phyloP scores from a whole-genome alignment of 2,113 vertebrate species.

The Campylomormyrus numenius region DNA sequence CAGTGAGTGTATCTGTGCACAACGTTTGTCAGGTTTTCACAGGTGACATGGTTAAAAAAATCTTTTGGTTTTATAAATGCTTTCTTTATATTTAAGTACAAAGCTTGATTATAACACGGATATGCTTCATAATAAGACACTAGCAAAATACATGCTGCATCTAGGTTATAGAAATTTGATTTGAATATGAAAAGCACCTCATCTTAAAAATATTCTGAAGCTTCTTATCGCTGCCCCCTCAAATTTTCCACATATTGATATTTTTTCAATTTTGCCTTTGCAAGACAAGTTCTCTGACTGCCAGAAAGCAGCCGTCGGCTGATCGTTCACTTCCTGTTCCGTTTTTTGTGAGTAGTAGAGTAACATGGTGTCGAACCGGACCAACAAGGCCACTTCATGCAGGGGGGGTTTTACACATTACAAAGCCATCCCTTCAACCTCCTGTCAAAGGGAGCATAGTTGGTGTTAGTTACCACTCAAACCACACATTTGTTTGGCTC shows the following conservation, averaged over 20 bases:
- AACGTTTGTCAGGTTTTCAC: background rate
- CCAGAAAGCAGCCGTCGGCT: background rate
- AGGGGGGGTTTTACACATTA: no score
- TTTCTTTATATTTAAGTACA: background rate
- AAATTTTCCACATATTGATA: background rate
- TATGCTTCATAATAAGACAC: background rate
- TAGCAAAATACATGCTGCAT: background rate
- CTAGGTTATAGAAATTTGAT: background rate
- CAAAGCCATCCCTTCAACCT: background rate
- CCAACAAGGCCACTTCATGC: no score
- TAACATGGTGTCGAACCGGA: background rate
- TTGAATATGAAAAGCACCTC: background rate
- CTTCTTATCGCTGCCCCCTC: background rate
- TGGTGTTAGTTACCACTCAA: background rate
- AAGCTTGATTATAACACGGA: background rate
- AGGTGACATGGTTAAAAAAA: constrained; percentile 8
- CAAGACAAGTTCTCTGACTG: background rate
- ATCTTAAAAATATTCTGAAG: background rate
- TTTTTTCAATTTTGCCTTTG: background rate
- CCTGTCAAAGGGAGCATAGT: background rate
- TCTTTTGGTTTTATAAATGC: background rate
- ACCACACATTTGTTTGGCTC: background rate
- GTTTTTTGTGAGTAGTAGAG: background rate
- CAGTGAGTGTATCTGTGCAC: background rate
- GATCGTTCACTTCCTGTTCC: background rate